Conservation (phyloP, 2,113 vertebrate species). For the Axis porcinus region DNA sequence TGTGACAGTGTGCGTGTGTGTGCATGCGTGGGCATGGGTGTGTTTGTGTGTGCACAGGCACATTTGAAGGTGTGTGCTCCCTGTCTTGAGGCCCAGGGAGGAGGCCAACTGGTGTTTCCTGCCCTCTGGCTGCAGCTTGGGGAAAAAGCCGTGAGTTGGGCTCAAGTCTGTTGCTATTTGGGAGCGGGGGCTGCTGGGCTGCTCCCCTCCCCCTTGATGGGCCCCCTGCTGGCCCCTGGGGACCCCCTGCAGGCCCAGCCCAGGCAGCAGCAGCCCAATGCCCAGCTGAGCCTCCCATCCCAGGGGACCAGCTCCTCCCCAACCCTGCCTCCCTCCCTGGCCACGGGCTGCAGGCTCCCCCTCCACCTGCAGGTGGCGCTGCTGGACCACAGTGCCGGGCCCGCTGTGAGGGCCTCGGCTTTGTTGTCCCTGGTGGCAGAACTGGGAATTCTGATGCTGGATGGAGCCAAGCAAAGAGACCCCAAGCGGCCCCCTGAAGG, state of each 20-base stretch:
- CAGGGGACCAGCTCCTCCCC: neutral
- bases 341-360: neutral
- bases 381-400: neutral
- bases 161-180: neutral
- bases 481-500: too few species aligned
- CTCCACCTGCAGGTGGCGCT: neutral
- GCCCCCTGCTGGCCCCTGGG: neutral
- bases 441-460: neutral
- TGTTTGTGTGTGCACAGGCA: too few species aligned
- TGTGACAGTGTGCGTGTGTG: neutral
- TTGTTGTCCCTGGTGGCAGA: neutral
- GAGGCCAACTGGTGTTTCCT: fast-evolving
- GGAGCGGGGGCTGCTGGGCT: neutral
- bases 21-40: neutral
- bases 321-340: neutral
- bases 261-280: neutral
- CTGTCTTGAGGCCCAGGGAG: neutral
- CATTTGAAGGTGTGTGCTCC: neutral
- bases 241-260: neutral
- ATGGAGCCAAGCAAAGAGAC: neutral
- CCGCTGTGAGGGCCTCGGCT: neutral
- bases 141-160: neutral
- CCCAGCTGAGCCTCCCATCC: neutral
- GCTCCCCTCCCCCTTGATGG: neutral
- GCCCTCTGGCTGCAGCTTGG: neutral